These are phyloP conservation scores for Vireo altiloquus DNA, from an alignment of 2,113 vertebrate genomes.

Conservation along the genomic window DNA sequence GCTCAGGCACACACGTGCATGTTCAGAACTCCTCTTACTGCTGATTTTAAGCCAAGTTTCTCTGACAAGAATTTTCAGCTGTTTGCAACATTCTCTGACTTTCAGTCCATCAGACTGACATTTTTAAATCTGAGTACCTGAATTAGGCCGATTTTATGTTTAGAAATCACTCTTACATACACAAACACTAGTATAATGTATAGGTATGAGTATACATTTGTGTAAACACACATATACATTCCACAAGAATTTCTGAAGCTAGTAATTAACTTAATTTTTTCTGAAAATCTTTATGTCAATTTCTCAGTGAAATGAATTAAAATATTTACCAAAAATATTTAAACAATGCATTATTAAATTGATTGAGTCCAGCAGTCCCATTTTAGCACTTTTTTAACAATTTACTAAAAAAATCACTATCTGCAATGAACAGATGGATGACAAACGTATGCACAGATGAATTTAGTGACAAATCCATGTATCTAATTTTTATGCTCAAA, in stretches of 20 bases:
- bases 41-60: not conserved
- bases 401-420: slow-evolving; percentile 44
- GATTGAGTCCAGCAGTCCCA: slow-evolving; percentile 23
- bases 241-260: not conserved
- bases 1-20: not conserved
- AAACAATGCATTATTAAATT: slow-evolving; percentile 48
- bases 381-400: slow-evolving; percentile 47
- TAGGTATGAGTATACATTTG: not conserved
- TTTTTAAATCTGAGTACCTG: not conserved
- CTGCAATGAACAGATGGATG: slow-evolving; percentile 67
- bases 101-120: not conserved
- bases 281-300: not conserved
- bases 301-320: not conserved
- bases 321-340: slow-evolving; percentile 20
- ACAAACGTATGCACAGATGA: slow-evolving; percentile 65
- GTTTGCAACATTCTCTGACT: not conserved
- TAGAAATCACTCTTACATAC: not conserved
- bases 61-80: not conserved
- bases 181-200: not conserved
- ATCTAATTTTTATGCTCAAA: slow-evolving; percentile 64
- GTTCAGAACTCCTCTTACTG: not conserved
- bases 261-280: not conserved
- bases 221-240: not conserved
- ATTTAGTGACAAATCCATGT: slow-evolving; percentile 64
- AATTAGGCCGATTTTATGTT: not conserved